A percentile compares a stretch with the other conserved stretches of the same genome.
Evolutionary conservation across 2,797 vertebrate genomes (phyloP).

Genomic region (Clarias platycephalus): DNA sequence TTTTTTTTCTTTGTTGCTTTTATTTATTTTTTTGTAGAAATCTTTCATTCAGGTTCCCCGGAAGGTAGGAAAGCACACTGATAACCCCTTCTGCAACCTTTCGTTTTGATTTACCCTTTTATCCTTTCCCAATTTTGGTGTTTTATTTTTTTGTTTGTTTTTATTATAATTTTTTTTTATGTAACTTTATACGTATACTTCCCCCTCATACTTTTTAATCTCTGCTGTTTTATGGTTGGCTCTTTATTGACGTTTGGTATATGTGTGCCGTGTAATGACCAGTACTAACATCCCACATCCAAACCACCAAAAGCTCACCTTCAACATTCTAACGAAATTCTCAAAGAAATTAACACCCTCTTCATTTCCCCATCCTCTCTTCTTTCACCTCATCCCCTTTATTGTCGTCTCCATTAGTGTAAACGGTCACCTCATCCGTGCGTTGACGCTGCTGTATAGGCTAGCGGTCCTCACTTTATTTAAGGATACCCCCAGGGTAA

Average conservation of each 20-base stretch:
- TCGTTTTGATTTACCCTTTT: constrained; percentile 61
- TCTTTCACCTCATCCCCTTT: constrained; percentile 45
- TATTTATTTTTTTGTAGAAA: constrained; percentile 90
- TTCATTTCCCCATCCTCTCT: constrained; percentile 54
- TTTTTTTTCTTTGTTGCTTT: constrained; percentile 59
- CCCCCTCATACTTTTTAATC: constrained; percentile 55
- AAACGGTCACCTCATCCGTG: constrained; percentile 45
- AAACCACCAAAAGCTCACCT: constrained; percentile 63
- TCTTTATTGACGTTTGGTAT: constrained; percentile 61
- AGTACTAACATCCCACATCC: constrained; percentile 66
- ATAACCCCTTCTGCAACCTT: constrained; percentile 60
- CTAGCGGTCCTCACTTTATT: constrained; percentile 10
- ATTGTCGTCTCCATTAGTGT: constrained; percentile 37
- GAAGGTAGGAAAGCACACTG: constrained; percentile 91
- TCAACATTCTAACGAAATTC: constrained; percentile 59
- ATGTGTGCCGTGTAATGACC: constrained; percentile 70
- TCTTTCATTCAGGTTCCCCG: constrained; percentile 97
- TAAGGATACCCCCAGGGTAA: constrained; percentile 27
- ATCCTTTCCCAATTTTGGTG: constrained; percentile 63
- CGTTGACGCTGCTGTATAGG: constrained; percentile 6
- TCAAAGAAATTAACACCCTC: constrained; percentile 63
- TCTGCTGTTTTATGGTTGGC: constrained; percentile 46
- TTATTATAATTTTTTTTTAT: constrained; percentile 52
- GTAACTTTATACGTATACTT: constrained; percentile 69
- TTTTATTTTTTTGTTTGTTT: constrained; percentile 36